Conservation (phyloP, 2,888 invertebrate genomes). For the Galerucella nymphaeae region DNA sequence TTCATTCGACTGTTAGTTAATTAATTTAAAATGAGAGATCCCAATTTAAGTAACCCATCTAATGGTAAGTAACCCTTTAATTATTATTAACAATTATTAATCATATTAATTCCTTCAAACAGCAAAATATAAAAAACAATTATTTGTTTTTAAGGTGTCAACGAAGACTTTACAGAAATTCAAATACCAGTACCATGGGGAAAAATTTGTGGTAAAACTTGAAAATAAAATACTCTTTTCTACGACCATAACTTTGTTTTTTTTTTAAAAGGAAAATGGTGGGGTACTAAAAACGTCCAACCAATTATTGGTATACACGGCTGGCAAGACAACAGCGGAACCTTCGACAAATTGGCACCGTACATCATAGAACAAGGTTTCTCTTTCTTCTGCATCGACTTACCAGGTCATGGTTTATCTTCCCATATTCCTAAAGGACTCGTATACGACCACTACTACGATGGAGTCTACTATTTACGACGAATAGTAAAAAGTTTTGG, state of each 20-base stretch:
- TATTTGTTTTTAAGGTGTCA: no score
- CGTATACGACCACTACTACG: slow-evolving; percentile 86
- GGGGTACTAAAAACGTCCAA: slow-evolving; percentile 78
- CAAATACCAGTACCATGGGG: slow-evolving; percentile 87
- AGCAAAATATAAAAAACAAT: neutral
- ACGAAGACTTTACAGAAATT: slow-evolving; percentile 69
- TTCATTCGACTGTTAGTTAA: no score
- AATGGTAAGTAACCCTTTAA: no score
- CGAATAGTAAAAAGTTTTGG: slow-evolving; percentile 79
- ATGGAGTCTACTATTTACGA: slow-evolving; percentile 77
- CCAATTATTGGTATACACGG: slow-evolving; percentile 87
- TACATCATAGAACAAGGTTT: slow-evolving; percentile 71
- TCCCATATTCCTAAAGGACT: slow-evolving; percentile 78
- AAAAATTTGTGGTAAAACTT: slow-evolving; percentile 72
- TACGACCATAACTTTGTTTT: no score
- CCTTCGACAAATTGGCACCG: slow-evolving; percentile 83
- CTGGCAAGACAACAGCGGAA: slow-evolving; percentile 87
- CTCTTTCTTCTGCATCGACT: slow-evolving; percentile 80
- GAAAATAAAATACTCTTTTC: neutral
- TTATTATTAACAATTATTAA: no score
- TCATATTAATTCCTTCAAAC: no score
- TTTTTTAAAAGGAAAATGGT: slow-evolving; percentile 69
- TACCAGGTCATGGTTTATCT: slow-evolving; percentile 85
- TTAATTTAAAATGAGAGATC: no score
- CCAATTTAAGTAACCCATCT: no score